Base-by-base conservation (phyloP, 2,888 invertebrate genomes). In the Lapara coniferarum region DNA sequence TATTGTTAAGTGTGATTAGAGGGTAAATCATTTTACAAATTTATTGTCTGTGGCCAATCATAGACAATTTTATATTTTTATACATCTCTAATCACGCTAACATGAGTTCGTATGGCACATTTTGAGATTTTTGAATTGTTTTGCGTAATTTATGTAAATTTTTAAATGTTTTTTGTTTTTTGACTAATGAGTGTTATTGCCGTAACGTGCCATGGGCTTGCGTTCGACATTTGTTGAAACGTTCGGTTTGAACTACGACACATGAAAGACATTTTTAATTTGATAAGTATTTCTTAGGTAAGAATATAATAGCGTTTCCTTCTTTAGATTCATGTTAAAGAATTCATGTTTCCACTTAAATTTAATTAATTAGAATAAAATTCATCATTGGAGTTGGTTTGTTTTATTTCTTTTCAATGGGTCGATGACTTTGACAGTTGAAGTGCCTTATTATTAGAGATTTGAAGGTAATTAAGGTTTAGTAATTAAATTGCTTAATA, bases 271-370 rank as follows among this genome's bases (percentile, higher is more conserved):
- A 93, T 89, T 59, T 76, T 90, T 92, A 87, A 85, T 89, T 92
- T 91, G 86, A 88, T 92, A 92, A 91, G 89, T 91, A 92, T 91
- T 90, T 89, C 90, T 84, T 93, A 91, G 89, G 88, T 93, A 93
- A 92, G 92, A 87, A 84, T 92, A 92, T 89, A 86, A 87, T 93
- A 93, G 92, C 81, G 91, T 93, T 93, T 91, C 88, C 93, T 93
- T 93, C 93, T 92, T 90, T 93, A 93, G 93, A 92, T 90, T 89
- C 93, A 91, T 93, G 93, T 92, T 92, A 91, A 92, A 92, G 90
- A 88, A 90, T 92, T 92, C 92, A 93, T 93, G 92, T 93, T 93
- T 93, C 93, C 93, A 93, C 91, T 89, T 92, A 92, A 88, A 91
- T 86, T 87, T 92, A 92, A 93, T 87, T 92, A 92, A 93, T 90